Conservation (phyloP, 2,113 vertebrate species). For the Myotis brandtii region DNA sequence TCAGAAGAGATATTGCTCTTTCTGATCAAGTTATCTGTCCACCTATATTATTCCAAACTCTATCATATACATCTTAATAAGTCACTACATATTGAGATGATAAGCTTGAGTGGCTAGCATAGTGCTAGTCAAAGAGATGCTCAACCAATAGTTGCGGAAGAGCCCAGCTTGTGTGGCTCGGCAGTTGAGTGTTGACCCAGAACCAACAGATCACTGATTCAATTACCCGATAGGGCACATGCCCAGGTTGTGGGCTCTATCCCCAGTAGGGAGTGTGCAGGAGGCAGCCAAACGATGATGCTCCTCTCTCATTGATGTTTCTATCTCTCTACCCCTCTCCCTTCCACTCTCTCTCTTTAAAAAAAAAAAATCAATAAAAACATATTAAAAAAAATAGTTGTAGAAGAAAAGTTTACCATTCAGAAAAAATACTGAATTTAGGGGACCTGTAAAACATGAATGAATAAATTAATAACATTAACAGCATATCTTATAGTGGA, state of each 20-base stretch:
- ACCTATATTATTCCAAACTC: not conserved
- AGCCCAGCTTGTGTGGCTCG: too few species aligned
- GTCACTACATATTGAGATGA: constrained; percentile 38
- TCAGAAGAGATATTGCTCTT: constrained; percentile 3
- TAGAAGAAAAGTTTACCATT: constrained; percentile 43
- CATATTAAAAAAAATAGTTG: not conserved
- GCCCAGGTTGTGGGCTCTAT: too few species aligned
- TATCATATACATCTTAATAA: constrained; percentile 37
- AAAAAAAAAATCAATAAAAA: too few species aligned
- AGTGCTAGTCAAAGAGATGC: not conserved
- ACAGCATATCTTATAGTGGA: not conserved
- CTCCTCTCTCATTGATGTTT: too few species aligned
- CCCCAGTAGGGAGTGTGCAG: too few species aligned
- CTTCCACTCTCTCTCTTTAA: too few species aligned
- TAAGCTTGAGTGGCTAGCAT: not conserved
- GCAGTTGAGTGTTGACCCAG: too few species aligned
- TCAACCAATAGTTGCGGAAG: not conserved
- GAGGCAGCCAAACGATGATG: too few species aligned
- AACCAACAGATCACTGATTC: too few species aligned
- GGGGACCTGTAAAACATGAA: not conserved
- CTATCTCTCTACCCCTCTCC: too few species aligned
- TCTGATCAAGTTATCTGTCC: constrained; percentile 13
- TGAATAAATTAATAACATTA: constrained; percentile 42
- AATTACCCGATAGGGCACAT: too few species aligned
- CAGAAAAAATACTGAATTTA: constrained; percentile 48